Conservation (phyloP, 2,113 vertebrate species). For the Monopterus albus region DNA sequence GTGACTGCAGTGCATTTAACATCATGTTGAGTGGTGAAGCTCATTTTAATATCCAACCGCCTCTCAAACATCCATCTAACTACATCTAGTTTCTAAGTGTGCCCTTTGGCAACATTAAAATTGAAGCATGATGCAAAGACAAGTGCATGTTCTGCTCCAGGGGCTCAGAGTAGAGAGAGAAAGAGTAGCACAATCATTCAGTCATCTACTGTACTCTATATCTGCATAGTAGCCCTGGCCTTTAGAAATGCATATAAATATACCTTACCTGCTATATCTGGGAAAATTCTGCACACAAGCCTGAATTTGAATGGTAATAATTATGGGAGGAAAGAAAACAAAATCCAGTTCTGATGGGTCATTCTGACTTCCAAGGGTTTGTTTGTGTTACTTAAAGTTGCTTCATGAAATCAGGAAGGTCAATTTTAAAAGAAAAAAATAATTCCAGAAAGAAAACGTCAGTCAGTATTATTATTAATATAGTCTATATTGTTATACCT, state of each 20-base stretch:
- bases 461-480: neutral
- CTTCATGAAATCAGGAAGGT: constrained; percentile 9
- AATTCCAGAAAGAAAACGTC: neutral
- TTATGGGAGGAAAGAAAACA: neutral
- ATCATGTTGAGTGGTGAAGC: constrained; percentile 37
- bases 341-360: constrained; percentile 1
- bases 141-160: constrained; percentile 66
- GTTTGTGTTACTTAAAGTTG: constrained; percentile 6
- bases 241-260: constrained; percentile 38
- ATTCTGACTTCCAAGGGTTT: neutral
- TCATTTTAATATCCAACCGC: constrained; percentile 63
- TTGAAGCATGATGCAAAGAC: constrained; percentile 65
- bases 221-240: constrained; percentile 35
- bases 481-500: constrained; percentile 50
- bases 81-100: constrained; percentile 66
- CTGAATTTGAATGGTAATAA: constrained; percentile 38
- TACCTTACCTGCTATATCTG: constrained; percentile 2
- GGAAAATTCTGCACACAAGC: neutral
- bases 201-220: no score
- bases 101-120: constrained; percentile 58
- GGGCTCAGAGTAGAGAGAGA: constrained; percentile 53
- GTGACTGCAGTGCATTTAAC: constrained; percentile 56
- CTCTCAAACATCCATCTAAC: constrained; percentile 72
- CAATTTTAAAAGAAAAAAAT: neutral
- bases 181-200: constrained; percentile 33